Evolutionary conservation across 2,797 vertebrate genomes (phyloP).

Genomic region (Hyperoplus immaculatus): DNA sequence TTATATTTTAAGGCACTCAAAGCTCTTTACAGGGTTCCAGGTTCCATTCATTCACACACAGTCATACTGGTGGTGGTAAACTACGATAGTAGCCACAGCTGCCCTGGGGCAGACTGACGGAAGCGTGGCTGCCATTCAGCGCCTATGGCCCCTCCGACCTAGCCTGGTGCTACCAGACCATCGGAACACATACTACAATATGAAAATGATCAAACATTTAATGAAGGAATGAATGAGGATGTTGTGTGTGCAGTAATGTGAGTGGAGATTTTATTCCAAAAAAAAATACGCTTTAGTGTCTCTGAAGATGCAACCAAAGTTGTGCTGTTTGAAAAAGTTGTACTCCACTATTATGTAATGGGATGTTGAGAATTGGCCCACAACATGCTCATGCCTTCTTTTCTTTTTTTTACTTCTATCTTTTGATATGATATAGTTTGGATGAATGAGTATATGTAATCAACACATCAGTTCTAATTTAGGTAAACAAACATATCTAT

Average conservation of each 20-base stretch:
- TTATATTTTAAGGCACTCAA: too few relatives aligned
- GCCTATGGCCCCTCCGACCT: too few relatives aligned
- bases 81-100: too few relatives aligned
- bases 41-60: too few relatives aligned
- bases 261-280: neutral
- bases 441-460: neutral
- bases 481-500: slow-evolving; percentile 9
- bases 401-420: neutral
- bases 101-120: too few relatives aligned
- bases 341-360: neutral
- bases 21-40: too few relatives aligned
- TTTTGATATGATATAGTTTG: neutral
- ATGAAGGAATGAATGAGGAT: neutral
- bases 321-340: neutral
- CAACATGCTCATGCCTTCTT: neutral
- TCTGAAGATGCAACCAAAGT: neutral
- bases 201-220: slow-evolving; percentile 4
- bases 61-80: too few relatives aligned
- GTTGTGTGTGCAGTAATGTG: neutral
- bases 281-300: neutral
- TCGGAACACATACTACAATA: slow-evolving; percentile 13
- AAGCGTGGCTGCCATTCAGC: too few relatives aligned
- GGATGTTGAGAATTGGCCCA: neutral
- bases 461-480: neutral
- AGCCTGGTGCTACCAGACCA: too few relatives aligned